Base-by-base conservation (phyloP, 2,797 vertebrate genomes). In the Pteronotus mesoamericanus region DNA sequence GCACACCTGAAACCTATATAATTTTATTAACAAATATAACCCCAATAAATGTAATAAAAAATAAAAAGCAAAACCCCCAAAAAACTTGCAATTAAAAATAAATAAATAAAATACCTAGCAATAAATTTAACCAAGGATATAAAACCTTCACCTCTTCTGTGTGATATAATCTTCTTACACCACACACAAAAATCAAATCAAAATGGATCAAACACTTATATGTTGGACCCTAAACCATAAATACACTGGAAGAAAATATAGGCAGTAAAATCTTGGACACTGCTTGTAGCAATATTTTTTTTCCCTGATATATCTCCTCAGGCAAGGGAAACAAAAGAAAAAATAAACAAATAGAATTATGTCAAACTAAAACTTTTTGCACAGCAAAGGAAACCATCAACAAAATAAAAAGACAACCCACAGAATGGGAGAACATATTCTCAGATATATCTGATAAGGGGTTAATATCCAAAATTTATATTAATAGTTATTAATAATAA, bases 401-500 rank as follows among this genome's bases (percentile, higher is more conserved):
- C 6, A 64, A 64, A 64, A 64, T 64, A 8, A 64, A 64, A 64
- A n/a, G 61, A 16, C 61, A 64, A n/a, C 32, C 61, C 61, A 64
- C 14, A 1, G 61, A 64, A 64, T 64, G 32, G 29, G 32, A 64
- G 29, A 64, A n/a, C 15, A 64, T 64, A 64, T 64, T n/a, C 14
- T 29, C 14, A 0, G 1, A n/a, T 64, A 64, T 26, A 64, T 64
- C 5, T 32, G 14, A 64, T 64, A 64, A 64, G 61, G 14, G 32
- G 29, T 64, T 64, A 12, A 64, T 64, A 64, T 64, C 6, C 14
- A 64, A 64, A 64, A n/a, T n/a, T 29, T 64, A 61, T 44, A 77
- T 87, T 92, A 87, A 21, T 15, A 84, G 24, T 66, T 93, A 86
- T 57, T 75, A 89, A 83, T 42, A 96, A 84, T 69, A 89, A 32